Percentiles rank a stretch among this genome's conserved stretches.
Conservation (phyloP, 2,113 vertebrate species). For the Aix galericulata region DNA sequence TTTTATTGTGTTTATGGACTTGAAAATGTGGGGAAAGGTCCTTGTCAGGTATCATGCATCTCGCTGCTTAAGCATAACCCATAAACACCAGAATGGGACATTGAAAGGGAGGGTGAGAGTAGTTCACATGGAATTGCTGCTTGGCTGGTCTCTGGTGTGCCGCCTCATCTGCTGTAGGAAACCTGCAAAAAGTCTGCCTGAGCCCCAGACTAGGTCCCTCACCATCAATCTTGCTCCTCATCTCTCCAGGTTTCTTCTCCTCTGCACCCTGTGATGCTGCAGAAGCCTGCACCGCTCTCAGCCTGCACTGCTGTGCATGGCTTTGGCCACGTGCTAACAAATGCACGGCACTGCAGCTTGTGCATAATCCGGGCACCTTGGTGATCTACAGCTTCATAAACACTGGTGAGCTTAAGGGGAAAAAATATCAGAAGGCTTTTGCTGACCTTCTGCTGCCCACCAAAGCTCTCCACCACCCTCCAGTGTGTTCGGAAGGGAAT, state of each 20-base stretch:
- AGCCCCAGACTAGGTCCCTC: neutral
- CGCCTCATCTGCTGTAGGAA: neutral
- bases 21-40: neutral
- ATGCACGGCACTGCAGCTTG: fast-evolving
- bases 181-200: neutral
- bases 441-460: neutral
- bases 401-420: neutral
- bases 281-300: neutral
- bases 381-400: neutral
- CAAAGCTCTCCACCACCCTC: neutral
- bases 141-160: neutral
- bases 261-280: neutral
- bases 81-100: neutral
- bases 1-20: neutral
- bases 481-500: neutral
- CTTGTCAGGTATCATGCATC: neutral
- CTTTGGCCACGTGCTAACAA: fast-evolving
- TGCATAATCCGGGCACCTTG: neutral
- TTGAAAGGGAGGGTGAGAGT: neutral
- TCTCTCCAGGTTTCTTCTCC: neutral
- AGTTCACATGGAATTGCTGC: neutral
- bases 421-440: neutral
- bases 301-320: fast-evolving
- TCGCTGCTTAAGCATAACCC: too few relatives aligned
- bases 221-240: neutral